These are phyloP conservation scores for Danio albolineatus DNA, from an alignment of 2,797 vertebrate genomes.

Conservation along the genomic window DNA sequence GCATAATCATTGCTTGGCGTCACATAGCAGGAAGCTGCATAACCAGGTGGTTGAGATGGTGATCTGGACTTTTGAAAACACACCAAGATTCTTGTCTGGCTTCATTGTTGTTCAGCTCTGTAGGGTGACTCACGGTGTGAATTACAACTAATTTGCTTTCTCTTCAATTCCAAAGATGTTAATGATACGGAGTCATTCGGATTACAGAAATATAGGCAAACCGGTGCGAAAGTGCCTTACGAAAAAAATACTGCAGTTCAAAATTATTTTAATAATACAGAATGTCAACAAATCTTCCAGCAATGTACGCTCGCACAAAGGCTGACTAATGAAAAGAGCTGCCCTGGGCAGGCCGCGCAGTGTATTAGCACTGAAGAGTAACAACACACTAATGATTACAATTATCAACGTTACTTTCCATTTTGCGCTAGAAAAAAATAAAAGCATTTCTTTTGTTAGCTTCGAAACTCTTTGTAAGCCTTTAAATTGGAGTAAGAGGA, in stretches of 20 bases:
- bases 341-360: not conserved
- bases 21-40: constrained; percentile 8
- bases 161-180: not conserved
- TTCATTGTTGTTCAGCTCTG: constrained; percentile 3
- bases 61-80: not conserved
- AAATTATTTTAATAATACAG: constrained; percentile 15
- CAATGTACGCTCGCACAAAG: not conserved
- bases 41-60: not conserved
- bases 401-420: constrained; percentile 39
- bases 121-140: not conserved
- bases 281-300: constrained; percentile 32
- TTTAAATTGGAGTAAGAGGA: constrained; percentile 51
- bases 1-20: not conserved
- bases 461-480: constrained; percentile 51
- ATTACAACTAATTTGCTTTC: constrained; percentile 27
- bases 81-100: constrained; percentile 1
- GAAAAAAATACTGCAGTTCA: not conserved
- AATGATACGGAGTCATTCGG: constrained; percentile 19
- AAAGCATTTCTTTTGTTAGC: constrained; percentile 41
- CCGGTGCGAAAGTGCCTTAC: not conserved
- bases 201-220: constrained; percentile 25
- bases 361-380: constrained; percentile 26
- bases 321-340: constrained; percentile 15
- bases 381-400: constrained; percentile 41
- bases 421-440: constrained; percentile 6